Evolutionary conservation across 2,113 vertebrate genomes (phyloP).

Genomic region (Seriola quinqueradiata): DNA sequence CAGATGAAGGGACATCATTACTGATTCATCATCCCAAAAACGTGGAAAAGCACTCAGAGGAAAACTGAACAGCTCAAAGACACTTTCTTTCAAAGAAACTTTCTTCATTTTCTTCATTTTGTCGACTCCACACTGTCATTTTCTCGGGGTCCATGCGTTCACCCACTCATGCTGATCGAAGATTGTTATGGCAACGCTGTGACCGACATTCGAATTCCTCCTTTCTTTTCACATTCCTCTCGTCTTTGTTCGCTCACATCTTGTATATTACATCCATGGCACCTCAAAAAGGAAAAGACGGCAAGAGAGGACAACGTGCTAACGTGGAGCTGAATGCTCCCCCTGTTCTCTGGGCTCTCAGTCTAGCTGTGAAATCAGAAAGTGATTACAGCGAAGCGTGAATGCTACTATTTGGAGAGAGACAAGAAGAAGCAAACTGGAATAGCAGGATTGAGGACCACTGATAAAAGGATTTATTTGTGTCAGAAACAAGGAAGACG

Average conservation of each 20-base stretch:
- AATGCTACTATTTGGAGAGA: neutral
- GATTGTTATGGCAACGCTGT: constrained; percentile 8
- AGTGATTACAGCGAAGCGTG: neutral
- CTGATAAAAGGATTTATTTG: neutral
- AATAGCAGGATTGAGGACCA: neutral
- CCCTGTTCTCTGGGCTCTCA: neutral
- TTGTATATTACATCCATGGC: neutral
- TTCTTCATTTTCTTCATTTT: neutral
- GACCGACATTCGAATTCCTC: neutral
- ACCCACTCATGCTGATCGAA: neutral
- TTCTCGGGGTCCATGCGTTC: constrained; percentile 9
- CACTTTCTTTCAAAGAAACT: neutral
- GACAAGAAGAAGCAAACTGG: neutral
- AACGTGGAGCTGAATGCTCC: neutral
- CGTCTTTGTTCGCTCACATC: neutral
- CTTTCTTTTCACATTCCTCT: neutral
- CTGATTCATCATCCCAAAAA: neutral
- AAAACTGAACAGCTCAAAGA: neutral
- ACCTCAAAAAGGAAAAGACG: neutral
- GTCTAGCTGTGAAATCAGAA: neutral
- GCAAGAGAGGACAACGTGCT: neutral
- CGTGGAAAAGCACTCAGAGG: too few species aligned
- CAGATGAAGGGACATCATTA: too few species aligned
- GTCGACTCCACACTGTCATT: neutral
- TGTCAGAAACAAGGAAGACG: neutral